These are phyloP conservation scores for Spodoptera littoralis DNA, from an alignment of 2,888 invertebrate species.

Conservation along the genomic window DNA sequence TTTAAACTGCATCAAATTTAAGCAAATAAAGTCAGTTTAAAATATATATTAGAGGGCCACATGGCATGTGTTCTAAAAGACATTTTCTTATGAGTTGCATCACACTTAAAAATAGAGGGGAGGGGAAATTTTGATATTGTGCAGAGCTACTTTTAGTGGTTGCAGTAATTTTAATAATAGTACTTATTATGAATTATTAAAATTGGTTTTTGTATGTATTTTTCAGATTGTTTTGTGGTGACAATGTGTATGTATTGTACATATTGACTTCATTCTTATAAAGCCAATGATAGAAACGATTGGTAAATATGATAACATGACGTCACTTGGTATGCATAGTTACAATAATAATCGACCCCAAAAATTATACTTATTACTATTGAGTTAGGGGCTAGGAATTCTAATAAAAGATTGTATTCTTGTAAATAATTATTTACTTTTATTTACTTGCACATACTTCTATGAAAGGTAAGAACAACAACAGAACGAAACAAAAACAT, in stretches of 20 bases:
- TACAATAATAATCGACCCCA: too few species aligned
- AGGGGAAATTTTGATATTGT: constrained; percentile 72
- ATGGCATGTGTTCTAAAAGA: constrained; percentile 80
- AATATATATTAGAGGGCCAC: constrained; percentile 82
- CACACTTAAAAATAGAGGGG: constrained; percentile 67
- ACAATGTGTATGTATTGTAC: too few species aligned
- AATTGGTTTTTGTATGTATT: constrained; percentile 19
- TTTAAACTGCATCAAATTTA: constrained; percentile 85
- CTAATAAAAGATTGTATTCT: too few species aligned
- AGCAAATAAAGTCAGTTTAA: constrained; percentile 81
- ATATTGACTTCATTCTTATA: too few species aligned
- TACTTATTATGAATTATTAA: constrained; percentile 49
- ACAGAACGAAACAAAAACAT: too few species aligned
- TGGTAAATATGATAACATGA: too few species aligned
- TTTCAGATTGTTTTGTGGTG: neutral
- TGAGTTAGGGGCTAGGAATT: too few species aligned
- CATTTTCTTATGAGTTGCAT: constrained; percentile 77
- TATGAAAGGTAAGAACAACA: too few species aligned
- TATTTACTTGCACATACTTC: too few species aligned
- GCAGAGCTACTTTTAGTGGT: constrained; percentile 61
- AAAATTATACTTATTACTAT: neutral
- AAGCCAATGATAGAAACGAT: too few species aligned
- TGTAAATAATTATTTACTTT: too few species aligned
- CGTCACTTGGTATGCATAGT: too few species aligned
- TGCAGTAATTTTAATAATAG: constrained; percentile 56